Evolutionary conservation across 30 jellyfish, hydroid and myxozoan species (phyloP), one percentile per base, ranked within the genome.

Genomic region (Hydractinia echinata): DNA sequence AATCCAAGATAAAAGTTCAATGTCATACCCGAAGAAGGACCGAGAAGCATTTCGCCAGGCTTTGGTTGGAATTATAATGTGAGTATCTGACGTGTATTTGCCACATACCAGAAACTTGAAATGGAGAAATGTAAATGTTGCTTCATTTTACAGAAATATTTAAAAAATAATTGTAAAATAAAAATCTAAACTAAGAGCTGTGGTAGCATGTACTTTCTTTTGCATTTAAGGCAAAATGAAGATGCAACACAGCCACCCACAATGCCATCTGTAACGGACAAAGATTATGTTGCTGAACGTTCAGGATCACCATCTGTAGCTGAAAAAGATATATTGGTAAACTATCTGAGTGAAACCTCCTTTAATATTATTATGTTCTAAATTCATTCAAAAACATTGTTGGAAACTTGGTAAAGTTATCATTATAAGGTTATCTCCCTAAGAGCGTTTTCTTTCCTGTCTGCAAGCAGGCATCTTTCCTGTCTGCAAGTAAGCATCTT

Each of bases 31-130:
- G 20, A 82, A 87, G 67, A 85, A 82, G 80, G 97, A 90, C 82
- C 67, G 95, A 60, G 97, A 85, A 61, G 89, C 94, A 15, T 90
- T 90, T 64, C 72, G 97, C 67, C 97, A 90, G 67, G 95, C 97
- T 55, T 91, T 90, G 72, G 97, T 90, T 81, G 85, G 87, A 56
- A 85, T 90, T 82, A 90, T 90, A 4, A 90, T 90, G 97, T 90
- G 79, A 73, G 97, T 30, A 30, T 30, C 1, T 30, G 44, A 30
- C 44, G 44, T 30, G 44, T 30, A 30, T 30, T 30, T 30, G 44
- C 44, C 44, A 30, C 44, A 30, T 30, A 30, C 44, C 44, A 30
- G 44, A 30, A 30, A 30, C 44, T 30, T 30, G 44, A 30, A 30
- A 0, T 30, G 44, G 44, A 30, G 44, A 30, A 30, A 30, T 30